phyloP scores from a whole-genome alignment of 2,888 invertebrate genomes.

The Meiosimyza platycephala region DNA sequence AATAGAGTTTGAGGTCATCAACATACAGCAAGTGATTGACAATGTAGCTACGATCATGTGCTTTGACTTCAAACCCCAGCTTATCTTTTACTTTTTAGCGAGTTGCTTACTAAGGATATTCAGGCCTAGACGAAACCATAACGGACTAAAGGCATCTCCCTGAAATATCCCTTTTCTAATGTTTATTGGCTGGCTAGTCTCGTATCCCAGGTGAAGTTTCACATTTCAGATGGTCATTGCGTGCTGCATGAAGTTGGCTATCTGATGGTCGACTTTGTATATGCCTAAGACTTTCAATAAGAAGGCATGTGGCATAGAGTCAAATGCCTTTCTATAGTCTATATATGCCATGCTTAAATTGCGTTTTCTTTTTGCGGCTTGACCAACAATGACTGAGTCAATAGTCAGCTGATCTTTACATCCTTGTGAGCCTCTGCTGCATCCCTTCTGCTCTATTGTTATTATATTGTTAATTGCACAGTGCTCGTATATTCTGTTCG shows the following conservation, averaged over 20 bases:
- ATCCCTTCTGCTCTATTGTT: constrained; percentile 2
- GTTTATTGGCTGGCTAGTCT: not conserved
- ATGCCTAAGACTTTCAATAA: constrained; percentile 1
- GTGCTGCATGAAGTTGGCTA: not conserved
- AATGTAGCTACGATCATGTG: not conserved
- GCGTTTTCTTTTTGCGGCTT: not conserved
- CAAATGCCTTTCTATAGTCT: constrained; percentile 22
- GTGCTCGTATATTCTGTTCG: constrained; percentile 1
- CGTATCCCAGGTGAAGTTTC: not conserved
- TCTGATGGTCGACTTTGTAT: not conserved
- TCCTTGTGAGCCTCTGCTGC: not conserved
- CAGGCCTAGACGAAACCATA: constrained; percentile 22
- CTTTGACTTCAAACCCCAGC: constrained; percentile 9
- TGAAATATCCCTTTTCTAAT: constrained; percentile 22
- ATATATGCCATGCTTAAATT: constrained; percentile 23
- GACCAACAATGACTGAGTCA: not conserved
- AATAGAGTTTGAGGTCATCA: constrained; percentile 20
- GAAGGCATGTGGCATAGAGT: constrained; percentile 18
- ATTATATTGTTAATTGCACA: constrained; percentile 12
- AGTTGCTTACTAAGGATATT: constrained; percentile 19
- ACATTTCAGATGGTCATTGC: constrained; percentile 11
- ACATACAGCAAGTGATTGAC: constrained; percentile 20
- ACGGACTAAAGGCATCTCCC: constrained; percentile 18
- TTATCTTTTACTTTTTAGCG: not conserved
- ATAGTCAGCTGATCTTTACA: constrained; percentile 13